Conservation (phyloP, 2,888 invertebrate species). For the Leptinotarsa rubiginosa region DNA sequence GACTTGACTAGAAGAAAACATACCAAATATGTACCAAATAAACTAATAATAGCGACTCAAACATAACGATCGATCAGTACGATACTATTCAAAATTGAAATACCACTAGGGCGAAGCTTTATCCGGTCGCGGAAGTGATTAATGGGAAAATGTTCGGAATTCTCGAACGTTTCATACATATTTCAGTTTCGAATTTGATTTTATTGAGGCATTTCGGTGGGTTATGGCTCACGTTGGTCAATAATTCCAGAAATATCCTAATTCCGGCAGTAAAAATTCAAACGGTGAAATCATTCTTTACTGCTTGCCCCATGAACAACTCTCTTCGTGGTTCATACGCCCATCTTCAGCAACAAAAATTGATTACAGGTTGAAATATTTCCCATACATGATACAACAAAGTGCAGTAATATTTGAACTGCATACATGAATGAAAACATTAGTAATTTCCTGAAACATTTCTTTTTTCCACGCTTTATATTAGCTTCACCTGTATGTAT, state of each 20-base stretch:
- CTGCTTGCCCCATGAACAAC: constrained; percentile 34
- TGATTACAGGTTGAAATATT: constrained; percentile 14
- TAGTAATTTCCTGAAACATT: too few species aligned
- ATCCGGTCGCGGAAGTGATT: constrained; percentile 2
- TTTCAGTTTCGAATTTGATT: constrained; percentile 37
- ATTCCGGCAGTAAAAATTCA: constrained; percentile 42
- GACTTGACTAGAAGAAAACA: too few species aligned
- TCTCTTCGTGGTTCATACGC: constrained; percentile 36
- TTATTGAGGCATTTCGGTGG: constrained; percentile 35
- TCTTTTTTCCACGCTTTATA: too few species aligned
- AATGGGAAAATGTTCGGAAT: constrained; percentile 12
- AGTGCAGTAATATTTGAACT: too few species aligned
- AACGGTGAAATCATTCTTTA: constrained; percentile 43
- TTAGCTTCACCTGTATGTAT: too few species aligned
- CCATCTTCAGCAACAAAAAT: constrained; percentile 29
- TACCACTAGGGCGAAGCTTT: neutral
- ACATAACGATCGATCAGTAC: neutral
- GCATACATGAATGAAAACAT: too few species aligned
- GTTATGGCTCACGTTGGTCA: constrained; percentile 34
- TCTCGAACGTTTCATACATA: constrained; percentile 35
- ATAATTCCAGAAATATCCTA: constrained; percentile 42
- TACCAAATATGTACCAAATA: neutral
- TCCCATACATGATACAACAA: too few species aligned
- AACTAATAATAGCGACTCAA: too few species aligned
- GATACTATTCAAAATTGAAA: neutral